Evolutionary conservation across 2,888 invertebrate species (phyloP).

Genomic region (Drosophila kanekoi): DNA sequence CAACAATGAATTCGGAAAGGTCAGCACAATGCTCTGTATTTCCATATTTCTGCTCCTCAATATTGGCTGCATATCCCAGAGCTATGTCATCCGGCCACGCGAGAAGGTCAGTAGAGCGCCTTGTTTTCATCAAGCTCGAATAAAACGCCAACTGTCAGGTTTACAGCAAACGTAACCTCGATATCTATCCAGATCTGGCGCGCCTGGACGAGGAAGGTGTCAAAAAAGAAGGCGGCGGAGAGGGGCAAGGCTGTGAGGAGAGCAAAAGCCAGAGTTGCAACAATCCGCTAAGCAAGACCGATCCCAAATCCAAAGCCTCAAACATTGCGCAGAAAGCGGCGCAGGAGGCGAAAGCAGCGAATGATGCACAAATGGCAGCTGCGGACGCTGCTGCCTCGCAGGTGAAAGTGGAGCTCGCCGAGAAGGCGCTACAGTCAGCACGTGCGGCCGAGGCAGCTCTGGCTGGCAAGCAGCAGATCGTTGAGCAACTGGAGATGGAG

Average conservation of each 20-base stretch:
- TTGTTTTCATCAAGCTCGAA: not conserved
- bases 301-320: slow-evolving; percentile 86
- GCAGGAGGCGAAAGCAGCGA: slow-evolving; percentile 89
- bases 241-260: not conserved
- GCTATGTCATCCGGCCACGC: slow-evolving; percentile 22
- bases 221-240: slow-evolving; percentile 5
- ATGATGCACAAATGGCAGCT: slow-evolving; percentile 90
- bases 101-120: slow-evolving; percentile 34
- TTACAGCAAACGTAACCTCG: slow-evolving; percentile 33
- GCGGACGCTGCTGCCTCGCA: slow-evolving; percentile 90
- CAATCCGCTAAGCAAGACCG: slow-evolving; percentile 11
- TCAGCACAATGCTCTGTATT: slow-evolving; percentile 41
- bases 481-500: slow-evolving; percentile 89
- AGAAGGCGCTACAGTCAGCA: slow-evolving; percentile 90
- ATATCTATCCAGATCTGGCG: slow-evolving; percentile 27
- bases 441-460: slow-evolving; percentile 90
- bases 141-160: slow-evolving; percentile 7
- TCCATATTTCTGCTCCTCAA: slow-evolving; percentile 43
- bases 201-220: slow-evolving; percentile 14
- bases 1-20: slow-evolving; percentile 26
- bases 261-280: not conserved
- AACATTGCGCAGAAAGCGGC: slow-evolving; percentile 91
- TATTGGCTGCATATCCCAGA: slow-evolving; percentile 17
- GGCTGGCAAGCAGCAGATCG: slow-evolving; percentile 89
- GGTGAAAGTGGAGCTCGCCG: slow-evolving; percentile 90